Evolutionary conservation across 30 jellyfish, hydroid and myxozoan genomes (phyloP).

Genomic region (Chrysaora quinquecirrha): DNA sequence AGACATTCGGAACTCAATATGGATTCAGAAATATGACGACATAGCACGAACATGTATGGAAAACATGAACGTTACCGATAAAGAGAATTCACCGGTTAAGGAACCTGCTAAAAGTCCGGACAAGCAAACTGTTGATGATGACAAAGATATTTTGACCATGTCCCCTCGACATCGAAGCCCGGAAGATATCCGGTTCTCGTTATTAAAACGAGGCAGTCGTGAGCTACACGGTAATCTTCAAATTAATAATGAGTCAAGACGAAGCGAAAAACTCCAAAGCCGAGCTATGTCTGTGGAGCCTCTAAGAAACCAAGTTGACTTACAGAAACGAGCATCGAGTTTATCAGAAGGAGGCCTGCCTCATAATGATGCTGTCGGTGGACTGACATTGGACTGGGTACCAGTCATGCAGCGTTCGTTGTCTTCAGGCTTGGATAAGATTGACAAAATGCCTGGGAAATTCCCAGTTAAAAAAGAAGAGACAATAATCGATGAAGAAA

Average conservation of each 20-base stretch:
- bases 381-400: conserved; percentile 66
- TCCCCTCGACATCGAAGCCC: conserved; percentile 52
- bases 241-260: background rate
- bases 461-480: background rate
- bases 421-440: conserved; percentile 22
- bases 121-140: background rate
- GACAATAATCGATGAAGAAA: background rate
- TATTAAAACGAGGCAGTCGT: conserved; percentile 60
- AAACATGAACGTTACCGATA: conserved; percentile 8
- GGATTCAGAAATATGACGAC: conserved; percentile 68
- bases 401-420: conserved; percentile 85
- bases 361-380: conserved; percentile 16
- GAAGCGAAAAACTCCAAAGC: background rate
- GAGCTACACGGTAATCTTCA: conserved; percentile 24
- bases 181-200: conserved; percentile 48
- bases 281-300: conserved; percentile 57
- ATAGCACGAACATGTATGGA: conserved; percentile 62
- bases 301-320: background rate
- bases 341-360: conserved; percentile 59
- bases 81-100: conserved; percentile 2
- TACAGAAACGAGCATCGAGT: conserved; percentile 29
- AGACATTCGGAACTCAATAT: conserved; percentile 50
- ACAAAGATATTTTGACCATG: background rate
- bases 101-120: background rate
- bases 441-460: background rate